phyloP scores from a whole-genome alignment of 2,113 vertebrate species.

The Cyprinus carpio region DNA sequence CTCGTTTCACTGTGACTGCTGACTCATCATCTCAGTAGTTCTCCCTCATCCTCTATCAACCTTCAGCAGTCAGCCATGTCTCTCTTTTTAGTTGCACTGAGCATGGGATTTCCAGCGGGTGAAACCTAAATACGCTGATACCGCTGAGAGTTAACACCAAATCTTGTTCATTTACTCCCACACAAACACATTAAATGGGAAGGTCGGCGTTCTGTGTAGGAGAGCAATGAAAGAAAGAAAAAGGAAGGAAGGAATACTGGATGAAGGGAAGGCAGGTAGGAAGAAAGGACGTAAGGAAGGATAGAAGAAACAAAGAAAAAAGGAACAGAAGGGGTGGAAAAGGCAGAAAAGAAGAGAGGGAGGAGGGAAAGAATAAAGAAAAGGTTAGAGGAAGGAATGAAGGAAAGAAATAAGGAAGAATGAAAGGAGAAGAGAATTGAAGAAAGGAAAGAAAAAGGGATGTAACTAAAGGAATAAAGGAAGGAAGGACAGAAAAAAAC shows the following conservation, averaged over 20 bases:
- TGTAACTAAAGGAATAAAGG: too few relatives aligned
- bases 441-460: background rate
- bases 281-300: background rate
- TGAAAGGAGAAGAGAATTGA: too few relatives aligned
- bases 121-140: background rate
- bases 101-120: background rate
- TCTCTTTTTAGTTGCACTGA: conserved; percentile 20
- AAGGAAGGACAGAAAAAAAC: too few relatives aligned
- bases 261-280: background rate
- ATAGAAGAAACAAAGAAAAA: background rate
- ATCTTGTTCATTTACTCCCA: conserved; percentile 21
- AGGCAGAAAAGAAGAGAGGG: background rate
- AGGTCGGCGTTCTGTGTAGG: conserved; percentile 1
- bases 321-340: background rate
- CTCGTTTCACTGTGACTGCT: conserved; percentile 42
- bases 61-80: conserved; percentile 46
- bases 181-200: background rate
- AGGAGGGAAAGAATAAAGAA: too few relatives aligned
- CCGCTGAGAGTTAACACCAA: background rate
- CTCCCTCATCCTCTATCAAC: conserved; percentile 44
- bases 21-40: conserved; percentile 32
- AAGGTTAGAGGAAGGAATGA: too few relatives aligned
- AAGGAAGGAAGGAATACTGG: background rate
- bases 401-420: too few relatives aligned
- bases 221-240: conserved; percentile 38